Evolutionary conservation across 2,113 vertebrate species (phyloP).

Genomic region (Vimba vimba): DNA sequence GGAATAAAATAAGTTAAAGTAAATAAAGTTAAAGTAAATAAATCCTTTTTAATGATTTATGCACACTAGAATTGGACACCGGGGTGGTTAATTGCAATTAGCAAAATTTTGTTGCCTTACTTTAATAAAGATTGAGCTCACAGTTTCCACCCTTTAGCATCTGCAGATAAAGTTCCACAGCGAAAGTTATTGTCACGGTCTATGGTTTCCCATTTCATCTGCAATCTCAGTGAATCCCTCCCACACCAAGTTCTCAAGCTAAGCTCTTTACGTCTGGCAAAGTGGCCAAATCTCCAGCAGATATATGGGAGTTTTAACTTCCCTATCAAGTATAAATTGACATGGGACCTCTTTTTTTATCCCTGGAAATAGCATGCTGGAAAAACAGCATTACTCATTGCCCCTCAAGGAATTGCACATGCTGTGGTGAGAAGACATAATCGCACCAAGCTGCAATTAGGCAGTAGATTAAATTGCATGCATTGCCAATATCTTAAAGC

Average conservation of each 20-base stretch:
- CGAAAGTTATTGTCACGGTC: conserved; percentile 27
- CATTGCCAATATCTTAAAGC: not conserved
- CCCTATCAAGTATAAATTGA: conserved; percentile 15
- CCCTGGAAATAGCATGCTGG: conserved; percentile 1
- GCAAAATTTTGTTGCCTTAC: not conserved
- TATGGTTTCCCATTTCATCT: conserved; percentile 38
- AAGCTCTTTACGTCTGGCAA: conserved; percentile 25
- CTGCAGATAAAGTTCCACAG: conserved; percentile 4
- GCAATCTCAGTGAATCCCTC: conserved; percentile 15
- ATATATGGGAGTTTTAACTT: conserved; percentile 10
- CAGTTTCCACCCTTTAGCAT: not conserved
- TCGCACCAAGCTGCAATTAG: not conserved
- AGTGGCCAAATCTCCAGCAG: not conserved
- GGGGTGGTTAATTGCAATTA: conserved; percentile 8
- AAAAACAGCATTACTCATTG: not conserved
- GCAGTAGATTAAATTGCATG: not conserved
- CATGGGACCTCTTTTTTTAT: conserved; percentile 2
- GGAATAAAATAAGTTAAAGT: not conserved
- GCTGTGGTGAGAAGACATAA: not conserved
- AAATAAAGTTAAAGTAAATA: too few relatives aligned
- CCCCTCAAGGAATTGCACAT: not conserved
- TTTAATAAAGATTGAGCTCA: not conserved
- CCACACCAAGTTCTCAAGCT: conserved; percentile 18
- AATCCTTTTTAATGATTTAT: not conserved
- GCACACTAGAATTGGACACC: not conserved